phyloP scores from a whole-genome alignment of 1,140 invertebrate species.

The Bombus pascuorum region DNA sequence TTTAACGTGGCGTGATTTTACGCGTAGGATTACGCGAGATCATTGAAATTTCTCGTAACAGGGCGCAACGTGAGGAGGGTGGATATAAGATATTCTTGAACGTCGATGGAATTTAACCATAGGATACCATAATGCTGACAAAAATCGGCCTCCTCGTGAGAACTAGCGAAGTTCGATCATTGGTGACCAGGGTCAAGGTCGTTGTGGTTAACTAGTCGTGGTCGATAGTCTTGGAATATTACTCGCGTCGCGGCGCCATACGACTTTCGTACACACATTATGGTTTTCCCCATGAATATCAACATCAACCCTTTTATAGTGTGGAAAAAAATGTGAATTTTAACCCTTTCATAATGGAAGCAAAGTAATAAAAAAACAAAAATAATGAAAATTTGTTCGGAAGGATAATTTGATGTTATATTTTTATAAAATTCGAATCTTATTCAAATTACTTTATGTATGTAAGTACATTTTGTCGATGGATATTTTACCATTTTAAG shows the following conservation, averaged over 20 bases:
- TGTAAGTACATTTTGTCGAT: too few species aligned
- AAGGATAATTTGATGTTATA: too few species aligned
- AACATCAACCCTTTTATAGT: too few species aligned
- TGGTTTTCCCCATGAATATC: neutral
- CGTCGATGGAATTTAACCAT: neutral
- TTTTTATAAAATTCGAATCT: too few species aligned
- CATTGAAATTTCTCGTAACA: conserved; percentile 28
- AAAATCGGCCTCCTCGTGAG: conserved; percentile 8
- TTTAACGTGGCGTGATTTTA: conserved; percentile 6
- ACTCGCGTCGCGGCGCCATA: neutral
- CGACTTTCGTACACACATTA: neutral
- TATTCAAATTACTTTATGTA: too few species aligned
- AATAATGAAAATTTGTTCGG: too few species aligned
- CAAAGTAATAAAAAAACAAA: neutral
- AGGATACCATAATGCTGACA: neutral
- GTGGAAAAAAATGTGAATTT: neutral
- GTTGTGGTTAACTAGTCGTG: neutral
- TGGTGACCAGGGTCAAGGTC: conserved; percentile 28
- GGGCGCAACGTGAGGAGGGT: neutral
- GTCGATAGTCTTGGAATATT: conserved; percentile 3
- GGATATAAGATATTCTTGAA: neutral
- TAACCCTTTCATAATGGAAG: neutral
- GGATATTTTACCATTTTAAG: too few species aligned
- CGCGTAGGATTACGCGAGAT: conserved; percentile 42
- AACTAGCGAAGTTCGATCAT: conserved; percentile 10